Evolutionary conservation across 2,888 invertebrate genomes (phyloP), one percentile per base, ranked within the genome.

Genomic region (Acholoe squamosa): DNA sequence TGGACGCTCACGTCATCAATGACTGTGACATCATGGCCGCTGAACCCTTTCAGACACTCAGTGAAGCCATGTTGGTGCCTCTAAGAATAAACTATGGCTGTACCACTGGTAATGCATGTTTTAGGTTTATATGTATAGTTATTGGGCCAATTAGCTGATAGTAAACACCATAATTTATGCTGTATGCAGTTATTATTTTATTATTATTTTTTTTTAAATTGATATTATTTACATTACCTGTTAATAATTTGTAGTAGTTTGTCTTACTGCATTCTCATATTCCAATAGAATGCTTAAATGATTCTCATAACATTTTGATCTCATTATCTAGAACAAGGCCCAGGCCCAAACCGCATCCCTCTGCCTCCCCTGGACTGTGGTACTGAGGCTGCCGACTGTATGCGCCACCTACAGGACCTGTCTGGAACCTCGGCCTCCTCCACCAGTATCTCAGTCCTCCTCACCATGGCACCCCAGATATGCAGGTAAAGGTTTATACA

Each of bases 331-430:
- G 61, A n/a, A 61, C 22, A 3, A 12, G 61, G 61, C 14, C 61
- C 61, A 7, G 61, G 61, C 61, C 61, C 61, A 1, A 61, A 61
- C 61, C 61, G 61, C 12, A 61, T 12, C 1, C 19, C 3, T 3
- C 3, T 19, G 5, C 12, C 61, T 3, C 61, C 61, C 61, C 22
- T 61, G 19, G 61, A 61, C 7, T 61, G 61, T n/a, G 61, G 61
- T 14, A n/a, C 19, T 3, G 61, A 61, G 22, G 61, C 61, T 3
- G 61, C 61, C 3, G 61, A 61, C 61, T 61, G 61, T 19, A 61
- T 61, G 61, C 61, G 61, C 61, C 61, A 61, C 61, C 61, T 61
- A n/a, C 61, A 61, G 61, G 61, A 61, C 61, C 61, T 61, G 22
- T 61, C 61, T 3, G 61, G 61, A n/a, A 61, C 61, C 61, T 19